phyloP scores from a whole-genome alignment of 2,797 vertebrate species.

The Lemur catta region DNA sequence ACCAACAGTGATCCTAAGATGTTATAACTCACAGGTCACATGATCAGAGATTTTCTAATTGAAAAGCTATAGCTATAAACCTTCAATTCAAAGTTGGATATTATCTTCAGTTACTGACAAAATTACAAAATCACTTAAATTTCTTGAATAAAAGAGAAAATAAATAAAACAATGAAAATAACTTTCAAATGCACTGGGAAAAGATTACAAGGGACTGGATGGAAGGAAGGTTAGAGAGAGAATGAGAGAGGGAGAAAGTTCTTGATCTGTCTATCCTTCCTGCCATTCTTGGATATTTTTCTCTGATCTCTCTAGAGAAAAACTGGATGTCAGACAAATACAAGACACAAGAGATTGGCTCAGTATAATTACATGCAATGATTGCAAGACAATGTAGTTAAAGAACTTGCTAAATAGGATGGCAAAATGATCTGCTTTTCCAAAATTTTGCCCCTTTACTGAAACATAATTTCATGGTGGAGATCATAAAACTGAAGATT shows the following conservation, averaged over 20 bases:
- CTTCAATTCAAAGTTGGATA: neutral
- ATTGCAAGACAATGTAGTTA: neutral
- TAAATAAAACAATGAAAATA: neutral
- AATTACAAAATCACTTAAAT: neutral
- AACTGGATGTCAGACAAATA: neutral
- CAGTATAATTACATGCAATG: neutral
- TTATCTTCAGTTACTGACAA: neutral
- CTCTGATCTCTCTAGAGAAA: neutral
- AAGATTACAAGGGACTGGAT: neutral
- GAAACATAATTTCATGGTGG: neutral
- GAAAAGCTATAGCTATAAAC: neutral
- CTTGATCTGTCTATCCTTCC: neutral
- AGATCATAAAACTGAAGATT: neutral
- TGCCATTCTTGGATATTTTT: neutral
- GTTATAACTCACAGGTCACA: neutral
- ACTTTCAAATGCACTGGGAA: neutral
- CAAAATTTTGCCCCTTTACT: neutral
- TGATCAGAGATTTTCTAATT: neutral
- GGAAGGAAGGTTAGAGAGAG: neutral
- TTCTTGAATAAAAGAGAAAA: neutral
- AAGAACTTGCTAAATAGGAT: neutral
- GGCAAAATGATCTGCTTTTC: neutral
- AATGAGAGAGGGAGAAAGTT: neutral
- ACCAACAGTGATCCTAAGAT: neutral
- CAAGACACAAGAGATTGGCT: neutral